phyloP scores from a whole-genome alignment of 2,113 vertebrate species.

The Hippocampus comes region DNA sequence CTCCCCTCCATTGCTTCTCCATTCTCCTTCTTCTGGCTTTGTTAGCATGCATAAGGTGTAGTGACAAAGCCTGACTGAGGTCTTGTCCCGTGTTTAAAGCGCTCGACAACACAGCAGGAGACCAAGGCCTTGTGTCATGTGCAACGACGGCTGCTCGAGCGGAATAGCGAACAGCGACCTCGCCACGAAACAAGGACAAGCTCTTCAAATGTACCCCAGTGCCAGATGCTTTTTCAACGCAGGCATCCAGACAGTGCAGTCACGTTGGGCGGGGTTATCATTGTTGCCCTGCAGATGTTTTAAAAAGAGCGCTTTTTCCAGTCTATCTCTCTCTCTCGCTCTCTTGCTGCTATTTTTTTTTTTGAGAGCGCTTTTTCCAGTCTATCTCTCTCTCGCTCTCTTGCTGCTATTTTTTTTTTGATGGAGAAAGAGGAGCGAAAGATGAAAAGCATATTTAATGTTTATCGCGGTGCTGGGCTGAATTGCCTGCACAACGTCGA shows the following conservation, averaged over 20 bases:
- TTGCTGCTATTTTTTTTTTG: no score
- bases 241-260: constrained; percentile 17
- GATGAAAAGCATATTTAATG: constrained; percentile 83
- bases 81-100: constrained; percentile 45
- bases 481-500: constrained; percentile 71
- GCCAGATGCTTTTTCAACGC: constrained; percentile 43
- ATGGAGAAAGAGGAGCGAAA: constrained; percentile 65
- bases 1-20: constrained; percentile 42
- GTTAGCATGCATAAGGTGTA: constrained; percentile 51
- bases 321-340: constrained; percentile 19
- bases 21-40: constrained; percentile 45
- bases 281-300: constrained; percentile 70
- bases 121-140: constrained; percentile 44
- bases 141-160: constrained; percentile 43
- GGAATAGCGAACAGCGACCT: constrained; percentile 3
- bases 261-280: constrained; percentile 49
- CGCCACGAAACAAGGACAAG: constrained; percentile 60
- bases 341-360: not conserved
- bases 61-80: constrained; percentile 42
- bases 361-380: constrained; percentile 58
- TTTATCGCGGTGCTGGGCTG: constrained; percentile 70
- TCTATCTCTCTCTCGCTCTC: constrained; percentile 28
- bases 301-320: constrained; percentile 59
- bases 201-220: constrained; percentile 59
- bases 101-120: constrained; percentile 41